Base-by-base conservation (phyloP, 2,113 vertebrate genomes). In the Cinclus cinclus region DNA sequence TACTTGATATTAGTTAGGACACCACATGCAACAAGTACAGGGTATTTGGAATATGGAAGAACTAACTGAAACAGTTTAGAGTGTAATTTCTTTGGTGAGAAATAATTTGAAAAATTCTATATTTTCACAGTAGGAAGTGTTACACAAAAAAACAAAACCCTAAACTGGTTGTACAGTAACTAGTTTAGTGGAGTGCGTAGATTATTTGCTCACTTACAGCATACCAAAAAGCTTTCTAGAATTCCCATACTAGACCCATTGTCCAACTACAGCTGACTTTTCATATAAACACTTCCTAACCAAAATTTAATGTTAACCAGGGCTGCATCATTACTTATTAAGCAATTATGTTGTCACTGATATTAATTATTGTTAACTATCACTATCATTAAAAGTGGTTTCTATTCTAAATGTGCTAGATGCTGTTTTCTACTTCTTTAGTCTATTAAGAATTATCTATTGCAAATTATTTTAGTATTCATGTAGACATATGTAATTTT, bases 121-220 rank as follows among this genome's bases (percentile, higher is more conserved):
- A 71, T 71, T 83, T 94, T 70, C 15, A 71, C 71, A 74, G 24
- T 18, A 81, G 3, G 3, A 41, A 49, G 5, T 25, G 6, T 58
- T 71, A n/a, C 4, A 15, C 3, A 35, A 41, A 83, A n/a, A 52
- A 28, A 10, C 46, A 9, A 52, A 4, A 0, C 0, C 2, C 7
- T 65, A 17, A 37, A 11, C 10, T 15, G 16, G 5, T 58, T 1
- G 59, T 35, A 46, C 41, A 68, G 16, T 28, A n/a, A 9, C 33
- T 49, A 60, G 6, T 74, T 67, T 33, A 69, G 68, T 7, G 70
- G n/a, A 62, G 5, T 37, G 3, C 13, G 55, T 22, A 25, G 24
- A 30, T 74, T 47, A 44, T 47, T 78, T 71, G 2, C 9, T 68
- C 7, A 28, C 9, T 56, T 79, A 8, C 10, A 65, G 11, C 6